Evolutionary conservation across 2,797 vertebrate species (phyloP).

Genomic region (Bovichtus diacanthus): DNA sequence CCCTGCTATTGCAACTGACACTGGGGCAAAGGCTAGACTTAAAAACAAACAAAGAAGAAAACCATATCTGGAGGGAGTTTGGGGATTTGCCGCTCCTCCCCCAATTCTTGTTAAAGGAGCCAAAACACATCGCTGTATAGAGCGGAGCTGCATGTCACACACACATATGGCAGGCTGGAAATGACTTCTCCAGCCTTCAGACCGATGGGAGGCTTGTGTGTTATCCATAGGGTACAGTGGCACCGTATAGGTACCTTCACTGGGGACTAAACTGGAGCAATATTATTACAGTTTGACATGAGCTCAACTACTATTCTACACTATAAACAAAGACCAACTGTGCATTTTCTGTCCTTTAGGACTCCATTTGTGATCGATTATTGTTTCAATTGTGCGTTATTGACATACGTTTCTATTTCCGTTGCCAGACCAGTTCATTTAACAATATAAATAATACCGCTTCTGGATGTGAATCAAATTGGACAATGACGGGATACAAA

Average conservation of each 20-base stretch:
- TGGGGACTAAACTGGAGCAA: constrained; percentile 6
- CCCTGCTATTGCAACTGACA: constrained; percentile 33
- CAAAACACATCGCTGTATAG: constrained; percentile 31
- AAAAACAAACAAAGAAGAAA: constrained; percentile 63
- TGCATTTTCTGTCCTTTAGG: background rate
- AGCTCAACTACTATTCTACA: background rate
- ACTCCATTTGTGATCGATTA: background rate
- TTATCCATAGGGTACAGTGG: constrained; percentile 27
- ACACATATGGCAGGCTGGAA: constrained; percentile 50
- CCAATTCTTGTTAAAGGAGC: constrained; percentile 44
- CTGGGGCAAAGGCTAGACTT: constrained; percentile 46
- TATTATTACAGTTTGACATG: background rate
- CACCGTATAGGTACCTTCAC: background rate
- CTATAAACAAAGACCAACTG: background rate
- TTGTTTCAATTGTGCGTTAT: background rate
- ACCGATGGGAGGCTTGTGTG: constrained; percentile 57
- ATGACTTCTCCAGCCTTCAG: constrained; percentile 66
- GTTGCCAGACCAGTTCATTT: background rate
- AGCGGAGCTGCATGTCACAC: constrained; percentile 23
- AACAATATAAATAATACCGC: background rate
- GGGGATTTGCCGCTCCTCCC: constrained; percentile 50
- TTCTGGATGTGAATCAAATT: background rate
- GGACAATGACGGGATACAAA: background rate
- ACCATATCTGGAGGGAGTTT: constrained; percentile 62
- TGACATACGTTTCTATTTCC: background rate